Evolutionary conservation across 2,113 vertebrate genomes (phyloP).

Genomic region (Siniperca knerii): DNA sequence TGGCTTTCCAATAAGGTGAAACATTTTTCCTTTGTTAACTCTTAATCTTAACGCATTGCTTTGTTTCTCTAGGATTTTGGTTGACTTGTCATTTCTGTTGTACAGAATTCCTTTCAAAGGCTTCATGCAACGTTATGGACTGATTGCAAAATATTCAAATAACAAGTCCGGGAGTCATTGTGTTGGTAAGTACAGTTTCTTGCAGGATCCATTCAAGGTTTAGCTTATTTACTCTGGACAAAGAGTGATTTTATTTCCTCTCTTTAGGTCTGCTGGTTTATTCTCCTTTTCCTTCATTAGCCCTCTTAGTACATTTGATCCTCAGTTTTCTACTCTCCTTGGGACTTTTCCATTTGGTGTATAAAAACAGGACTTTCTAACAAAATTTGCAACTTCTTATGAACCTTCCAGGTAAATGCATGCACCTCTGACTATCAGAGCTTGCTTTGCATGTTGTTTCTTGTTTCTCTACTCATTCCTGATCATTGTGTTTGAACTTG

Average conservation of each 20-base stretch:
- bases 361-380: conserved; percentile 58
- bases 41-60: background rate
- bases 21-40: background rate
- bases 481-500: background rate
- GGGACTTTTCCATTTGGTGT: conserved; percentile 53
- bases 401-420: conserved; percentile 80
- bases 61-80: conserved; percentile 11
- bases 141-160: conserved; percentile 79
- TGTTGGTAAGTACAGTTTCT: conserved; percentile 74
- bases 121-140: conserved; percentile 89
- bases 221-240: conserved; percentile 16
- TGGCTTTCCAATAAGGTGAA: conserved; percentile 94
- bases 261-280: conserved; percentile 61
- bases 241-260: conserved; percentile 59
- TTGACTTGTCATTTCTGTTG: conserved; percentile 43
- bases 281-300: conserved; percentile 47
- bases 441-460: conserved; percentile 41
- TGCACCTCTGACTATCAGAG: conserved; percentile 45
- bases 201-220: background rate
- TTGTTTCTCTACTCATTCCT: conserved; percentile 5
- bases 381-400: conserved; percentile 56
- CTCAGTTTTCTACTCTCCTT: conserved; percentile 55
- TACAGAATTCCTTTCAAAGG: conserved; percentile 88
- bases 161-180: conserved; percentile 21
- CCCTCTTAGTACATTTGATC: conserved; percentile 37